Evolutionary conservation across 2,888 invertebrate genomes (phyloP), one percentile per base, ranked within the genome.

Genomic region (Busseola fusca): DNA sequence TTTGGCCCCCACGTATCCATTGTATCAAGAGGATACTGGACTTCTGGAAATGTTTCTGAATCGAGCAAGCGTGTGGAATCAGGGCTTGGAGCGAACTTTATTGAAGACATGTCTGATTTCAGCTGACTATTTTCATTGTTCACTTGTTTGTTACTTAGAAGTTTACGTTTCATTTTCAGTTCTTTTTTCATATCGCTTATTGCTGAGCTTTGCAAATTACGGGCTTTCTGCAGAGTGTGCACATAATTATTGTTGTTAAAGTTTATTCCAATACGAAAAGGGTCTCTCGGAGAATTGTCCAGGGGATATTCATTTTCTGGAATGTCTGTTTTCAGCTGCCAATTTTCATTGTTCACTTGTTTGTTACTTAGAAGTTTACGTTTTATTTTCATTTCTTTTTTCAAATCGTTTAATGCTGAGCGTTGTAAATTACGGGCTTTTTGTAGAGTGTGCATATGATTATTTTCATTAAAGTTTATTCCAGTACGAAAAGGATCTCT

Each of bases 11-110:
- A 93, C 9, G 89, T 89, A 30, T 94, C 94, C 65, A 85, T 86
- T 59, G 87, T 87, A 59, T 85, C 88, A 12, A 92, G 77, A 18
- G 94, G 94, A 84, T 93, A 94, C 78, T 93, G 91, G 3, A 93
- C 91, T 77, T 93, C 92, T 30, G 94, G 94, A 84, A 93, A 95
- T 27, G 78, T 69, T 14, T 80, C 83, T 50, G 84, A 64, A 67
- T 88, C 84, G 37, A 78, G 74, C 25, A 87, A 84, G 56, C 78
- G 84, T 34, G 72, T 75, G 3, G 86, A 69, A 37, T 84, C 79
- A 18, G 59, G 40, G 0, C 25, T 64, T 14, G 59, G 9, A 40
- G 67, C 6, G 0, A 64, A 37, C 12, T 60, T 66, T 6, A 59
- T 64, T 12, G 48, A 34, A 34, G 66, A 58, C 10, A 54, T 59